These are phyloP conservation scores for Rhinogobius similis DNA, from an alignment of 2,113 vertebrate species.

Conservation along the genomic window DNA sequence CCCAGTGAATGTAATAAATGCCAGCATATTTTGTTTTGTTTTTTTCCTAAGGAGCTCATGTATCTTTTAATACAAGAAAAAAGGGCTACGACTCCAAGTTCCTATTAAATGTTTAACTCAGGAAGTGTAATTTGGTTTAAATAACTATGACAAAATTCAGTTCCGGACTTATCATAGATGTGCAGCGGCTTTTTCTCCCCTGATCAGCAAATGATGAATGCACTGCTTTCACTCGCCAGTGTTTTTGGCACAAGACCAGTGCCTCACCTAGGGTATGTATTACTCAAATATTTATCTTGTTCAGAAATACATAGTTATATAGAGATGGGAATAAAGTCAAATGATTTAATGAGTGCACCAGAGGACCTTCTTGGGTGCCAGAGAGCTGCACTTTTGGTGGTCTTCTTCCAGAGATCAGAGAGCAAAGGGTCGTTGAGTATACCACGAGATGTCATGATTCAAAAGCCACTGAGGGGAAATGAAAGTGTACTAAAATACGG, in stretches of 20 bases:
- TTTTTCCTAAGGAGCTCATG: constrained; percentile 25
- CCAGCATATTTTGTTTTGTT: neutral
- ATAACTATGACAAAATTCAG: constrained; percentile 36
- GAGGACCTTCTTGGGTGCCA: constrained; percentile 66
- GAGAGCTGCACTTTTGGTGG: constrained; percentile 74
- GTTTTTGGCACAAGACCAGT: constrained; percentile 71
- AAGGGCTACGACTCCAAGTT: constrained; percentile 20
- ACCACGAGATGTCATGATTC: constrained; percentile 71
- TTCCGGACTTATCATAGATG: constrained; percentile 51
- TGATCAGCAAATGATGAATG: constrained; percentile 70
- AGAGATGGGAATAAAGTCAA: constrained; percentile 72
- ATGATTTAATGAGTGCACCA: constrained; percentile 78
- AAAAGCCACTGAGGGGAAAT: constrained; percentile 65
- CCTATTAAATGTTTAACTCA: constrained; percentile 29
- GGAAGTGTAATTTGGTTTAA: constrained; percentile 30
- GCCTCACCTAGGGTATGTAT: constrained; percentile 74
- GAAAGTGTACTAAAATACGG: constrained; percentile 63
- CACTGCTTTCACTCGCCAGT: constrained; percentile 64
- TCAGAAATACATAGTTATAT: constrained; percentile 75
- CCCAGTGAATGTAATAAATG: constrained; percentile 5
- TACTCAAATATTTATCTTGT: constrained; percentile 82
- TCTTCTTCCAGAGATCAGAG: constrained; percentile 67
- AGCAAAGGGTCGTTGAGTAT: constrained; percentile 63
- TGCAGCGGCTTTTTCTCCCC: constrained; percentile 56
- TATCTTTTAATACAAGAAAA: constrained; percentile 25